These are phyloP conservation scores for Agapetus fuscipes DNA, from an alignment of 2,888 invertebrate genomes.

Conservation along the genomic window DNA sequence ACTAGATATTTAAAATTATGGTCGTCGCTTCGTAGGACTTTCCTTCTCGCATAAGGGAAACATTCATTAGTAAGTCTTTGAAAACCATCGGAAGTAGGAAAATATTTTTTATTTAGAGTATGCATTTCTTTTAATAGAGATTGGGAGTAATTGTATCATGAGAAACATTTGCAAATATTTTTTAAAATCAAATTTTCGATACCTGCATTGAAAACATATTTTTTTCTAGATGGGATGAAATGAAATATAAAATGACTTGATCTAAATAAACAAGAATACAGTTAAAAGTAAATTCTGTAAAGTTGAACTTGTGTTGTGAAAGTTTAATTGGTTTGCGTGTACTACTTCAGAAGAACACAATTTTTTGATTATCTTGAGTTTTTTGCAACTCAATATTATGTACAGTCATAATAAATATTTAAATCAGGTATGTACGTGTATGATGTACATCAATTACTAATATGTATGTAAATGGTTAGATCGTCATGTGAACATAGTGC, in stretches of 20 bases:
- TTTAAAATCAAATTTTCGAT: too few species aligned
- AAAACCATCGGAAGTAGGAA: conserved; percentile 18
- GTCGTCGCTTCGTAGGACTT: conserved; percentile 14
- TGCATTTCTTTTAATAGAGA: conserved; percentile 13
- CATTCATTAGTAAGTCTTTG: conserved; percentile 10
- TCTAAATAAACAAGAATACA: too few species aligned
- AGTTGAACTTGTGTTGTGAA: too few species aligned
- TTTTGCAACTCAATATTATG: too few species aligned
- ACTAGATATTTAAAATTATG: conserved; percentile 4
- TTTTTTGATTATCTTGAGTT: too few species aligned
- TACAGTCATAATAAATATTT: conserved; percentile 13
- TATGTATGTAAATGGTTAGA: conserved; percentile 16
- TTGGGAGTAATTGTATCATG: conserved; percentile 3
- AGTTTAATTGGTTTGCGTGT: too few species aligned
- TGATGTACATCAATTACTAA: too few species aligned
- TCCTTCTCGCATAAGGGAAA: conserved; percentile 17
- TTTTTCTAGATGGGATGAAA: too few species aligned
- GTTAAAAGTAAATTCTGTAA: too few species aligned
- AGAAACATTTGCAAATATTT: background rate
- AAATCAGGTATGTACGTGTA: conserved; percentile 15
- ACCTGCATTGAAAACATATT: too few species aligned
- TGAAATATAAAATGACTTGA: too few species aligned
- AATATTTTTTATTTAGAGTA: conserved; percentile 17
- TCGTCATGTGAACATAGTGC: conserved; percentile 19
- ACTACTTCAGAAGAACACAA: too few species aligned